Base-by-base conservation (phyloP, 2,797 vertebrate species). In the Lagodon rhomboides region DNA sequence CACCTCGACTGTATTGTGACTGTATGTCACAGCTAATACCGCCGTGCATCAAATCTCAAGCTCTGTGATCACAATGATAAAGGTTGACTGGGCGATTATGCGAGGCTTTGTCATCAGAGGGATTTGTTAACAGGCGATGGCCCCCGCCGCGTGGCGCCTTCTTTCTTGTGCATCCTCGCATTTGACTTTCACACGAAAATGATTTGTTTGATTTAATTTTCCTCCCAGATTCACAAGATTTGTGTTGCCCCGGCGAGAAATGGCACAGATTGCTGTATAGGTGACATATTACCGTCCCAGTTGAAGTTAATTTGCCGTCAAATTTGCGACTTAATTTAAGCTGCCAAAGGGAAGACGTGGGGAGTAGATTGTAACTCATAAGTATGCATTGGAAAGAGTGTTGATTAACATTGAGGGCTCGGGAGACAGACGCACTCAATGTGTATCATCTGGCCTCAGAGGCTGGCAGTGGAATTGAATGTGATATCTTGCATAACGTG, bases 341-440 rank as follows among this genome's bases (percentile, higher is more conserved):
- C 80, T 79, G 91, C 92, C 87, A 90, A 92, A 87, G 89, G 93
- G 89, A 92, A 90, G 92, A 85, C 75, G 59, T 86, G 87, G 83
- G 88, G 90, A 93, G 91, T 92, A 88, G 91, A 93, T 91, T 89
- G 91, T 86, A 90, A 89, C 90, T 94, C 92, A 93, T 94, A 92
- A 94, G 93, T 93, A 94, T 94, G 91, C 93, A 91, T 90, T 87
- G 88, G 79, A 90, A 92, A 82, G 89, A 88, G 84, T 89, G 91
- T 94, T 94, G 91, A 94, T 94, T 94, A 94, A 93, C 91, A 91
- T 77, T 85, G 82, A 93, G 88, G 89, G 89, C 91, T 92, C 89
- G 13, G 67, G 90, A 93, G 92, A 93, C 87, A 79, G 71, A 82
- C 79, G 16, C 68, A 79, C 88, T 91, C 86, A 82, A 72, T 79